phyloP scores from a whole-genome alignment of 2,888 invertebrate species.

The Lepetodrilus schrolli region DNA sequence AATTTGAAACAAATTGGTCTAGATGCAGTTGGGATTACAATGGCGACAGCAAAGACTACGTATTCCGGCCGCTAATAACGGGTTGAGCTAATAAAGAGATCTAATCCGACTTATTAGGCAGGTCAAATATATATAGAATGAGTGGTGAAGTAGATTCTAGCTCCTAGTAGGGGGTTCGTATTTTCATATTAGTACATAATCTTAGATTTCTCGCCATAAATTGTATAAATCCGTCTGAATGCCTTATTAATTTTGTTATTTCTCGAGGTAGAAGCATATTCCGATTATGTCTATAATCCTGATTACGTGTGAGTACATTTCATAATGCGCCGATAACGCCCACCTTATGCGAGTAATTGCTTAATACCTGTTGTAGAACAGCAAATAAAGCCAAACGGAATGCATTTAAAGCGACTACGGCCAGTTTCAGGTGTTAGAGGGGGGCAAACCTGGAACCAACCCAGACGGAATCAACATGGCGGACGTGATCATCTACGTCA shows the following conservation, averaged over 20 bases:
- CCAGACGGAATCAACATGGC: conserved; percentile 10
- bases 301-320: neutral
- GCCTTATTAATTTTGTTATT: conserved; percentile 24
- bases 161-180: too few relatives aligned
- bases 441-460: too few relatives aligned
- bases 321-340: neutral
- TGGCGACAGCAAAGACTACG: too few relatives aligned
- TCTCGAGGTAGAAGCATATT: conserved; percentile 12
- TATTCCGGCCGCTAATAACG: too few relatives aligned
- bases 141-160: too few relatives aligned
- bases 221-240: conserved; percentile 9
- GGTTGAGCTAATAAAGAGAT: neutral
- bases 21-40: too few relatives aligned
- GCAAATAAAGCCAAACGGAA: conserved; percentile 20
- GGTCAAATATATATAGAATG: too few relatives aligned
- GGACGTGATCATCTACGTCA: conserved; percentile 1
- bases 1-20: too few relatives aligned
- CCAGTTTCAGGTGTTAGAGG: neutral
- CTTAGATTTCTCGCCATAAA: neutral
- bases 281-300: neutral
- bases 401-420: neutral
- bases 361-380: neutral
- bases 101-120: too few relatives aligned
- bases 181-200: conserved; percentile 14
- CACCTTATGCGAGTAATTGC: neutral